Evolutionary conservation across 2,797 vertebrate species (phyloP), one percentile per base, ranked within the genome.

Genomic region (Kryptopterus vitreolus): DNA sequence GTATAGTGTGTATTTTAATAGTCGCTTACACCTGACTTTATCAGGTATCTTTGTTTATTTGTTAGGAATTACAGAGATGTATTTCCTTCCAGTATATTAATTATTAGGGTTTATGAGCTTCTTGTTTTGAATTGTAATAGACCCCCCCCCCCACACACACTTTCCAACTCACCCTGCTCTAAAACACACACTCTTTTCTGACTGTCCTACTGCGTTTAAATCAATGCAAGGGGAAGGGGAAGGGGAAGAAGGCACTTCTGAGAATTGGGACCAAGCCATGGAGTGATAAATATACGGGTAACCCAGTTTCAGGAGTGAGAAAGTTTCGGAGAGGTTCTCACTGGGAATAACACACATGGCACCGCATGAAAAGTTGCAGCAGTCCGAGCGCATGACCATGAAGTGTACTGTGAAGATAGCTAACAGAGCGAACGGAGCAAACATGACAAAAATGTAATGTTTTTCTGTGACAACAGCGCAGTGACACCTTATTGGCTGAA

Each of bases 291-390:
- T 52, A 65, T 16, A 63, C 16, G 29, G 11, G 46, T 26, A 65
- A 65, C 48, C 61, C 59, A 65, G 59, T 35, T 65, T 65, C 46
- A 65, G 31, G 26, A 62, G 48, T 4, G 38, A 62, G 38, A 50
- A 48, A 18, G 72, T 59, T 59, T 24, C 73, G 52, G 43, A 76
- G 26, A 24, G 24, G 35, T 26, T 76, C 74, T 63, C 59, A 4
- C 55, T 43, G 74, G 74, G 43, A 46, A 38, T 48, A 62, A 61
- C 38, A 76, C 20, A 13, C 20, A 20, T 50, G 46, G 18, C 35
- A 15, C 10, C 22, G 24, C 38, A 73, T 58, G 71, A 8, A 15
- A 35, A 38, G 72, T 59, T 15, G 20, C 1, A 2, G n/a, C 52
- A 55, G 50, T 20, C 50, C 22, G 50, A 35, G 29, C 33, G 4